Evolutionary conservation across 2,888 invertebrate species (phyloP), one percentile per base, ranked within the genome.

Genomic region (Branchinecta sandiegonensis): DNA sequence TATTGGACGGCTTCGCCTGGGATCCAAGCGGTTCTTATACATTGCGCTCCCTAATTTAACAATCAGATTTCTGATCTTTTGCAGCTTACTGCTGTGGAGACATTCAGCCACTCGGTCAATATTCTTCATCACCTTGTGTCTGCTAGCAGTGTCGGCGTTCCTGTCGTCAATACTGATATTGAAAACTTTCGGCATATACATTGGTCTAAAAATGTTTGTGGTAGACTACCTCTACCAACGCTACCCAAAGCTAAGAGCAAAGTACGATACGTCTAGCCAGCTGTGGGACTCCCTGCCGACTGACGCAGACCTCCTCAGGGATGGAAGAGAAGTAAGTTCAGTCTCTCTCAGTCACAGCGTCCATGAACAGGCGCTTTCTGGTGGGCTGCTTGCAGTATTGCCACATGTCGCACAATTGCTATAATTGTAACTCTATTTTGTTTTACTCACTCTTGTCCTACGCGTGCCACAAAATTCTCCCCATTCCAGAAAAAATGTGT

Each of bases 171-270:
- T 47, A 46, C 65, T 64, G 46, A 37, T 72, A 65, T 69, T 66
- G 65, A 69, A 46, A 71, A 77, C n/a, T 23, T 46, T 68, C 8
- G 77, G 76, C 56, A 56, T 77, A 11, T 74, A 74, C 48, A 63
- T 79, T 23, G 80, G 80, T 8, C 73, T 79, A 13, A 79, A 80
- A 71, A 70, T 80, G 67, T 81, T 81, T 72, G 72, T 81, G 48
- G 75, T 80, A 48, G 78, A 80, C 67, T 79, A 77, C 72, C 71
- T 81, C 47, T 81, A 78, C 73, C 74, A 76, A 70, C 75, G 76
- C 47, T 81, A 79, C 72, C 81, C 81, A 8, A 74, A 78, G 63
- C 74, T 81, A 23, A 77, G 78, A 65, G 74, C 74, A 70, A 77
- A 78, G 68, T 78, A 78, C 71, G 78, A 79, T 71, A 73, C 76